Conservation (phyloP, 2,888 invertebrate genomes). For the Hypolimnas misippus region DNA sequence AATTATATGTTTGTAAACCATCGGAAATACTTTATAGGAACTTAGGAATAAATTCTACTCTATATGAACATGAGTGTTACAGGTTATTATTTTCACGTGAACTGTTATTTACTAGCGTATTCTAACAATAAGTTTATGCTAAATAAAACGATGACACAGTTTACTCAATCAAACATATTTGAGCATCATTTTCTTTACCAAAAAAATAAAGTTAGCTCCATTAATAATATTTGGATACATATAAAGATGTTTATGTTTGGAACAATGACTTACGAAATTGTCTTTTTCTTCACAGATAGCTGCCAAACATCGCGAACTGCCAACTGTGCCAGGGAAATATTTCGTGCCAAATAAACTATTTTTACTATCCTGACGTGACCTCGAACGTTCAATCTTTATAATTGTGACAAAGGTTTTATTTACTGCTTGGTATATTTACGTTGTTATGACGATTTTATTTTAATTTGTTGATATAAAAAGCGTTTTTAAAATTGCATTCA, state of each 20-base stretch:
- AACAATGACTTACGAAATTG: slow-evolving; percentile 49
- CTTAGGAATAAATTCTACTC: too few relatives aligned
- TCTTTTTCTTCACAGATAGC: slow-evolving; percentile 39
- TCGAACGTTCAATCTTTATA: slow-evolving; percentile 28
- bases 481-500: too few relatives aligned
- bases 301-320: slow-evolving; percentile 48
- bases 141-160: too few relatives aligned
- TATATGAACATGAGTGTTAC: too few relatives aligned
- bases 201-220: slow-evolving; percentile 15
- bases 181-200: background rate
- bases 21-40: too few relatives aligned
- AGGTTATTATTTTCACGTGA: too few relatives aligned
- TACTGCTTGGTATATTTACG: background rate
- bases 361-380: slow-evolving; percentile 41
- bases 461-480: background rate
- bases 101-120: too few relatives aligned
- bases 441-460: background rate
- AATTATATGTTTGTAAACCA: too few relatives aligned
- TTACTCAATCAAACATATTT: too few relatives aligned
- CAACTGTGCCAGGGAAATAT: slow-evolving; percentile 61
- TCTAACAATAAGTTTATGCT: too few relatives aligned
- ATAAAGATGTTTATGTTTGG: slow-evolving; percentile 42
- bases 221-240: slow-evolving; percentile 40
- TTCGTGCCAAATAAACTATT: slow-evolving; percentile 59
- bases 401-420: background rate